Conservation (phyloP, 2,888 invertebrate species). For the Phlogophora meticulosa region DNA sequence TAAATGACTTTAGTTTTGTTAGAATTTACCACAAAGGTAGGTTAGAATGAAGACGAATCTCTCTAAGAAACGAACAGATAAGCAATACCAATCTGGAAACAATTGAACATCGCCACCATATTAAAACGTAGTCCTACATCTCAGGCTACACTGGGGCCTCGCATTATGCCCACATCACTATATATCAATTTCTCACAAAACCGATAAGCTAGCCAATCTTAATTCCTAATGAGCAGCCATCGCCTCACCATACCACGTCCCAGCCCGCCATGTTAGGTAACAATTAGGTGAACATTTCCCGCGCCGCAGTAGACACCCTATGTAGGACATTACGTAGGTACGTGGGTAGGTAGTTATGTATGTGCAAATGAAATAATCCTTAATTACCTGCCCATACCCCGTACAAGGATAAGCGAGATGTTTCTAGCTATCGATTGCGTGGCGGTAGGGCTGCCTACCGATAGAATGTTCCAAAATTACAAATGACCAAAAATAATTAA, state of each 20-base stretch:
- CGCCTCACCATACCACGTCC: background rate
- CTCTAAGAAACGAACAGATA: too few relatives aligned
- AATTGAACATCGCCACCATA: too few relatives aligned
- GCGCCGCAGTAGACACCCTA: background rate
- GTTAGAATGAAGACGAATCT: too few relatives aligned
- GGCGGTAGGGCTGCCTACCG: constrained; percentile 42
- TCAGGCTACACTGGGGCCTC: too few relatives aligned
- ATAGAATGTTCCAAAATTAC: too few relatives aligned
- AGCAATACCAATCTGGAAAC: too few relatives aligned
- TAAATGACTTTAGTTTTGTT: too few relatives aligned
- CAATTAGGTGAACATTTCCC: constrained; percentile 43
- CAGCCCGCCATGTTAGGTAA: constrained; percentile 37
- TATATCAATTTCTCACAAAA: background rate
- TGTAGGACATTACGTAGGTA: constrained; percentile 23
- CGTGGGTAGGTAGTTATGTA: constrained; percentile 18
- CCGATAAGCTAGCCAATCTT: background rate
- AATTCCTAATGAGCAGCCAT: constrained; percentile 18
- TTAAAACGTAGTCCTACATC: too few relatives aligned
- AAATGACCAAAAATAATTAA: too few relatives aligned
- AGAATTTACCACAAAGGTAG: too few relatives aligned
- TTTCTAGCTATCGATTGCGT: constrained; percentile 47
- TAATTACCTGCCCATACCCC: constrained; percentile 52
- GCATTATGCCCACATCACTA: too few relatives aligned
- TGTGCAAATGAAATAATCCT: constrained; percentile 63
- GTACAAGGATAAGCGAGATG: constrained; percentile 55